These are phyloP conservation scores for Lanius ludovicianus DNA, from an alignment of 2,113 vertebrate species.

Conservation along the genomic window DNA sequence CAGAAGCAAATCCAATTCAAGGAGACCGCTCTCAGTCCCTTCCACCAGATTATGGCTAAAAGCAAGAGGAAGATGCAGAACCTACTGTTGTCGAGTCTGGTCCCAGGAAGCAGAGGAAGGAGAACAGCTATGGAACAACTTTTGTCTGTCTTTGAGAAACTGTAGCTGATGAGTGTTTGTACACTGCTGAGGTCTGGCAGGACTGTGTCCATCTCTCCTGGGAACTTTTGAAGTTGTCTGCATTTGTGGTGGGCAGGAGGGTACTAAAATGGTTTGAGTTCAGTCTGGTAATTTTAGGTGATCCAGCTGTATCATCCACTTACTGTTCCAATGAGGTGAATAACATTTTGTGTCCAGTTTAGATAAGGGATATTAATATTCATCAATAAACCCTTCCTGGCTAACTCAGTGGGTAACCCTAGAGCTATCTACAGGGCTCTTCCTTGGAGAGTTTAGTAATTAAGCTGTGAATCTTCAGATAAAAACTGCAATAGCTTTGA, in stretches of 20 bases:
- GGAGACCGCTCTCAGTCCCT: neutral
- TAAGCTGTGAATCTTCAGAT: neutral
- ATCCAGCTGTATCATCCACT: neutral
- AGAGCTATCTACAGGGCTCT: neutral
- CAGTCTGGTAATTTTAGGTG: neutral
- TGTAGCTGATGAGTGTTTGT: neutral
- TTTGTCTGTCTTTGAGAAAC: neutral
- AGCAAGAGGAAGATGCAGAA: neutral
- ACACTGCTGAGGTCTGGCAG: neutral
- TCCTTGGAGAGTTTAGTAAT: neutral
- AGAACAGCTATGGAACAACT: neutral
- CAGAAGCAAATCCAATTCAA: neutral
- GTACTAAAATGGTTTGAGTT: neutral
- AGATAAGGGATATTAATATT: neutral
- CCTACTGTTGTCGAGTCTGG: neutral
- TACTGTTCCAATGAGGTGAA: neutral
- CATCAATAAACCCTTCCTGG: neutral
- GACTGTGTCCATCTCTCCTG: neutral
- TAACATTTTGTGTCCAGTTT: accelerated
- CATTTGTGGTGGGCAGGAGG: neutral
- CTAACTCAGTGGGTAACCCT: neutral
- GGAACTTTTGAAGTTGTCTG: neutral
- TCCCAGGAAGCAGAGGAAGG: neutral
- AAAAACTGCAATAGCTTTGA: neutral
- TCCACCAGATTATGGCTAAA: neutral